Evolutionary conservation across 2,888 invertebrate genomes (phyloP).

Genomic region (Sycophila texana): DNA sequence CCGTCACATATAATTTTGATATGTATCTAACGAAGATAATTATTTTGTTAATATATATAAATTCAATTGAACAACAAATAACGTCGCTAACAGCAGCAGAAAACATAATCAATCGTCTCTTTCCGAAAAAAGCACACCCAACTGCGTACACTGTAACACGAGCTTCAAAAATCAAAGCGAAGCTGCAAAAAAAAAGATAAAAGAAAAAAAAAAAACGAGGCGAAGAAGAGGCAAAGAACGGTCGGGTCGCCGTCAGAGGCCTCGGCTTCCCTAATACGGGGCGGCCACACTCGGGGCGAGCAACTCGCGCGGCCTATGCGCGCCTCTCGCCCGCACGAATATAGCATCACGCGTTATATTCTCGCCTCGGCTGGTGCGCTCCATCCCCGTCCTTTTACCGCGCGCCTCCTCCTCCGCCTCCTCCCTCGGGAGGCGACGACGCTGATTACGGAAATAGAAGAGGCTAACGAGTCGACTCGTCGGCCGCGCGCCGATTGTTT

Average conservation of each 20-base stretch:
- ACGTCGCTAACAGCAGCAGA: too few species aligned
- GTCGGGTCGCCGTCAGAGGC: constrained; percentile 43
- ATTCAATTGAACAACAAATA: too few species aligned
- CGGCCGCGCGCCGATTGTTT: constrained; percentile 61
- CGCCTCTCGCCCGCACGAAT: constrained; percentile 62
- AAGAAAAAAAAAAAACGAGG: too few species aligned
- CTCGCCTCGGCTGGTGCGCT: constrained; percentile 15
- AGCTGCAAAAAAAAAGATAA: too few species aligned
- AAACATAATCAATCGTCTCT: too few species aligned
- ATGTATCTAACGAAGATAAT: too few species aligned
- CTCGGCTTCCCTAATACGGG: constrained; percentile 73
- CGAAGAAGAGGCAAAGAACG: background rate
- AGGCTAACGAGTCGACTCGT: constrained; percentile 44
- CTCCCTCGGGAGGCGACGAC: constrained; percentile 12
- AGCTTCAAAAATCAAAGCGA: too few species aligned
- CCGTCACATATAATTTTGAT: too few species aligned
- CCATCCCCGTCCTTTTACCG: constrained; percentile 14
- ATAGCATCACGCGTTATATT: constrained; percentile 64
- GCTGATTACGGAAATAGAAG: constrained; percentile 64
- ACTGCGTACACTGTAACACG: too few species aligned
- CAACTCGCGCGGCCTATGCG: constrained; percentile 62
- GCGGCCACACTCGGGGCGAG: constrained; percentile 61
- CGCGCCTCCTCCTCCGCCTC: constrained; percentile 11
- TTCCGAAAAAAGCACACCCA: too few species aligned
- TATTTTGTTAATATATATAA: too few species aligned